Evolutionary conservation across 2,888 invertebrate species (phyloP).

Genomic region (Hydrotaea cyrtoneurina): DNA sequence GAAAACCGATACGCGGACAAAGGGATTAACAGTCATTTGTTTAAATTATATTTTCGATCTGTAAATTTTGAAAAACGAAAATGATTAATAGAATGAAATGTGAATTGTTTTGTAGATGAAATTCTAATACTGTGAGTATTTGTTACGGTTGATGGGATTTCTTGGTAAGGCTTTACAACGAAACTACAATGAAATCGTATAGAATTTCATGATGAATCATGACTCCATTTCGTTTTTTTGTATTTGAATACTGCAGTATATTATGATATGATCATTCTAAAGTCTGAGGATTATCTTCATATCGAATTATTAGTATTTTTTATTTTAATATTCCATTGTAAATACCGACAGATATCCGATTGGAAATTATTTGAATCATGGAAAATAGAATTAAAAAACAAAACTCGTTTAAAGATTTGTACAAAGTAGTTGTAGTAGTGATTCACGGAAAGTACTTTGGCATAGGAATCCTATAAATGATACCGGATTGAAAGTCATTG

Average conservation of each 20-base stretch:
- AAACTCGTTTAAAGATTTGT: no score
- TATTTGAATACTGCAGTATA: neutral
- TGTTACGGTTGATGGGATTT: neutral
- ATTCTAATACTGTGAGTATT: neutral
- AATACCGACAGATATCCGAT: no score
- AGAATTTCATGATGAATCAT: neutral
- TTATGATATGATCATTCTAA: neutral
- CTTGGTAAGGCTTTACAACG: neutral
- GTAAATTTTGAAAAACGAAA: neutral
- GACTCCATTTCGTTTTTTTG: neutral
- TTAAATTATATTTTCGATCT: neutral
- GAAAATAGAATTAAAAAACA: no score
- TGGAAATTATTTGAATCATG: no score
- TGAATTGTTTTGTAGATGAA: neutral
- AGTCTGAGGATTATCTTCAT: neutral
- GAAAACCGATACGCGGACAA: neutral
- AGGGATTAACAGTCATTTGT: slow-evolving; percentile 12
- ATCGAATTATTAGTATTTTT: neutral
- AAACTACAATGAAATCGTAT: neutral
- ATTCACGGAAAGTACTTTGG: no score
- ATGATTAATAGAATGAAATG: neutral
- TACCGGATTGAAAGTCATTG: no score
- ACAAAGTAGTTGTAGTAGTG: no score
- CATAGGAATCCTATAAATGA: no score
- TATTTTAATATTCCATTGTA: no score